Base-by-base conservation (phyloP, 92 coral and sea anemone species). In the Actinostola sp. region DNA sequence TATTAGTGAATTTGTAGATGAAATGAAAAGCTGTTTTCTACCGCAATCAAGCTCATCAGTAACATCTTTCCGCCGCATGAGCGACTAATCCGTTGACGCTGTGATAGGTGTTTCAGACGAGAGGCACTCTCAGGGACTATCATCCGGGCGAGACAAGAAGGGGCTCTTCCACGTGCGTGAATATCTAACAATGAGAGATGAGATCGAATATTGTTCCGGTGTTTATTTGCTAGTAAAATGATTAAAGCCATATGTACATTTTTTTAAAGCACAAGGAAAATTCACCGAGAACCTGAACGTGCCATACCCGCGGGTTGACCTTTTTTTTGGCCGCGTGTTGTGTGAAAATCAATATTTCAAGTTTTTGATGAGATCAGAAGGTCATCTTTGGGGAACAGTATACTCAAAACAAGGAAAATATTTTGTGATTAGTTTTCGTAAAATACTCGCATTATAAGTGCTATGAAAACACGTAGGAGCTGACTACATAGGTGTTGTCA, bases 121-220 rank as follows among this genome's bases (percentile, higher is more conserved):
- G 31, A 30, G 39, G 31, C 1, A 27, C 36, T 27, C 36, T 57
- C 63, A 57, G 33, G 20, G n/a, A 20, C 63, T 30, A 57, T 57
- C 63, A 68, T 68, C 74, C 61, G 61, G 74, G 45, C 49, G 74
- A 68, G 62, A 68, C 74, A 67, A 19, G 60, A 14, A 65, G 25
- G 52, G 21, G 26, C 63, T 27, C 19, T 57, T 57, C 63, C 63
- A 50, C 41, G 63, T 48, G 74, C 29, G 41, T 29, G 5, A 16
- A 28, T 30, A 23, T 19, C 30, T 28, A 1, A 15, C 55, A 14
- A 9, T 33, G 61, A 34, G 49, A 26, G 74, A 30, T 68, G 74
- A 68, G 41, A 68, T 20, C 41, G 58, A 30, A 68, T 1, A 51
- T 14, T 68, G 38, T 50, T 68, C 62, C 74, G 74, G 74, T 51